A percentile compares a stretch with the other conserved stretches of the same genome.
These are phyloP conservation scores for Dunckerocampus dactyliophorus DNA, from an alignment of 2,113 vertebrate species.

Conservation along the genomic window DNA sequence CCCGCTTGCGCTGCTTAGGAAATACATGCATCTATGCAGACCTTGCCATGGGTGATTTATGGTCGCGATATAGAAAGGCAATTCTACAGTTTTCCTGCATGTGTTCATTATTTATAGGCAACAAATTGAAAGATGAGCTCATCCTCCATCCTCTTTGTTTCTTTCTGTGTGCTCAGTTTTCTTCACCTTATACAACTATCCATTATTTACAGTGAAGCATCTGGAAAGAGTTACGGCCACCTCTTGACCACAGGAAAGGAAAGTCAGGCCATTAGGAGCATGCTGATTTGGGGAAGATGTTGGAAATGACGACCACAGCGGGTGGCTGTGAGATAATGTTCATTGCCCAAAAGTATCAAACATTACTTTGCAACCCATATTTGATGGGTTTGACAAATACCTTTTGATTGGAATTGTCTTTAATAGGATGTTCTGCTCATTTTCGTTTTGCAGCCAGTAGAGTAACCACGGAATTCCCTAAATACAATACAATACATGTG, in stretches of 20 bases:
- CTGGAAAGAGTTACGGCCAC: slow-evolving; percentile 66
- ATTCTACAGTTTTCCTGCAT: slow-evolving; percentile 66
- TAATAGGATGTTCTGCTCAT: not conserved
- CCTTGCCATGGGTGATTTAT: slow-evolving; percentile 66
- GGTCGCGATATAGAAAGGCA: slow-evolving; percentile 49
- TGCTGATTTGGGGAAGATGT: slow-evolving; percentile 28
- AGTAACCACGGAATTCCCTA: not conserved
- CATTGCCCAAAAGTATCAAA: slow-evolving; percentile 14
- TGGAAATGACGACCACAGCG: slow-evolving; percentile 28
- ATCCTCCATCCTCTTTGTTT: slow-evolving; percentile 56
- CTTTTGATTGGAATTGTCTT: not conserved
- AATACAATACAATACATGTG: not conserved
- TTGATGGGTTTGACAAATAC: not conserved
- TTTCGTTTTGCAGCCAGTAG: not conserved
- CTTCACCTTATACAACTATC: slow-evolving; percentile 26
- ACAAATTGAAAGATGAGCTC: slow-evolving; percentile 75
- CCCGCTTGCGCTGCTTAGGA: slow-evolving; percentile 48
- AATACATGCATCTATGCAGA: slow-evolving; percentile 43
- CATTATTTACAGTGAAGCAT: slow-evolving; percentile 47
- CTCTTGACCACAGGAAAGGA: slow-evolving; percentile 49
- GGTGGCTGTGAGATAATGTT: slow-evolving; percentile 28
- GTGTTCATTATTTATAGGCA: slow-evolving; percentile 75
- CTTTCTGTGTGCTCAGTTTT: slow-evolving; percentile 42
- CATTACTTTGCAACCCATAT: not conserved
- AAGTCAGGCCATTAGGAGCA: slow-evolving; percentile 25